phyloP scores from a whole-genome alignment of 2,888 invertebrate species.

The Erebia palarica region DNA sequence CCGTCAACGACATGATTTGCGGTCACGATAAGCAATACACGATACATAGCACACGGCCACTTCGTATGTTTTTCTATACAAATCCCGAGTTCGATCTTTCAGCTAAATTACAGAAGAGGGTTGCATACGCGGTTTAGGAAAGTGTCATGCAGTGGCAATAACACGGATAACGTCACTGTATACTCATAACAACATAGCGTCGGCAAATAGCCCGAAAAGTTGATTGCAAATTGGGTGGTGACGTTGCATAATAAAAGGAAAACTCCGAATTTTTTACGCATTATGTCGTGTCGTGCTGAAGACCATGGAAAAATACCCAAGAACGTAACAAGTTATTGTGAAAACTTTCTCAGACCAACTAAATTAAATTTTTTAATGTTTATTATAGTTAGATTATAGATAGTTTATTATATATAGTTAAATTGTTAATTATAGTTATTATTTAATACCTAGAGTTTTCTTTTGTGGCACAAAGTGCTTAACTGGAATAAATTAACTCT shows the following conservation, averaged over 20 bases:
- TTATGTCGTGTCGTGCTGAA: not conserved
- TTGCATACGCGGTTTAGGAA: no score
- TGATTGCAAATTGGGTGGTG: no score
- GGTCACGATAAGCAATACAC: not conserved
- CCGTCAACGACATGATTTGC: not conserved
- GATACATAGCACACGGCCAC: not conserved
- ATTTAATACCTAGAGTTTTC: not conserved
- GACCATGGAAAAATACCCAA: not conserved
- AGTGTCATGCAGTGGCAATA: no score
- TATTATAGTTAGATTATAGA: no score
- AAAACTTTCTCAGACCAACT: slow-evolving; percentile 7
- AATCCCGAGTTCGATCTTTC: not conserved
- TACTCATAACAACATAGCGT: no score
- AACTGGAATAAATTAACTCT: not conserved
- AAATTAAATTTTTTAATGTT: slow-evolving; percentile 23
- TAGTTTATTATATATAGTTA: no score
- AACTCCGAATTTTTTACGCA: no score
- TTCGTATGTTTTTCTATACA: not conserved
- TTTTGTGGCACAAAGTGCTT: slow-evolving; percentile 7
- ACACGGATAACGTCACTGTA: no score
- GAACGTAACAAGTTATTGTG: slow-evolving; percentile 11
- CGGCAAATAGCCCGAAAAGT: no score
- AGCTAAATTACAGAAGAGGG: not conserved
- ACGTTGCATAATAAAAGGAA: no score
- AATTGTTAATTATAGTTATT: not conserved